Base-by-base conservation (phyloP, 1,140 invertebrate genomes). In the Procambarus clarkii region DNA sequence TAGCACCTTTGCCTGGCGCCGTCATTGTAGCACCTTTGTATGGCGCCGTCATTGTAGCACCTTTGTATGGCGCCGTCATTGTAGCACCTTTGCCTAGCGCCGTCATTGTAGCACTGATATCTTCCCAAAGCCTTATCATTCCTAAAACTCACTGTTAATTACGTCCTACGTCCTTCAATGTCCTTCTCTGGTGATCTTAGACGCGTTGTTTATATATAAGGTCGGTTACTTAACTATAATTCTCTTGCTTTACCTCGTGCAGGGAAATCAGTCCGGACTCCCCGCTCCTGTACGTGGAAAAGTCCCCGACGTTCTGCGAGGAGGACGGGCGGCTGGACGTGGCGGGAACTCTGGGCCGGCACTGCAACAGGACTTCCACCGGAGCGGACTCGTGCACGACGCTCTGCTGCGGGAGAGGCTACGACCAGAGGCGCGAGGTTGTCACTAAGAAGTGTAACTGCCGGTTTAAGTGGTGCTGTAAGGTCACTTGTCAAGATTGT, bases 391-490 rank as follows among this genome's bases (percentile, higher is more conserved):
- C 97, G 46, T 99, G 98, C 95, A 96, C 96, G 60, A 96, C 97
- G 0, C 95, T 99, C 46, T 99, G 98, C 95, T 99, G 98, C 94
- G 98, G 98, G 0, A 95, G 98, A 92, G 96, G 96, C 5, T 96
- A 96, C 94, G 95, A 96, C 92, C 96, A 95, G 34, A 95, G 96
- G 94, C 94, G 95, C 93, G 86, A 92, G 48, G 76, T 77, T n/a
- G 64, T 85, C n/a, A 90, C 58, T 90, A 97, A 98, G 94, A 96
- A 98, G 91, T 99, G 98, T 94, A 96, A 97, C 93, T 99, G 98
- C 95, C 98, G 97, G 93, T 99, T 98, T 95, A 97, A 98, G 94
- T 99, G 98, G 98, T 99, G 98, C 95, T 99, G 98, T 95, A 97
- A 98, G 95, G 98, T 99, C 89, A 98, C 98, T 94, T 99, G 98